These are phyloP conservation scores for Microctonus hyperodae DNA, from an alignment of 2,888 invertebrate genomes.

Conservation along the genomic window DNA sequence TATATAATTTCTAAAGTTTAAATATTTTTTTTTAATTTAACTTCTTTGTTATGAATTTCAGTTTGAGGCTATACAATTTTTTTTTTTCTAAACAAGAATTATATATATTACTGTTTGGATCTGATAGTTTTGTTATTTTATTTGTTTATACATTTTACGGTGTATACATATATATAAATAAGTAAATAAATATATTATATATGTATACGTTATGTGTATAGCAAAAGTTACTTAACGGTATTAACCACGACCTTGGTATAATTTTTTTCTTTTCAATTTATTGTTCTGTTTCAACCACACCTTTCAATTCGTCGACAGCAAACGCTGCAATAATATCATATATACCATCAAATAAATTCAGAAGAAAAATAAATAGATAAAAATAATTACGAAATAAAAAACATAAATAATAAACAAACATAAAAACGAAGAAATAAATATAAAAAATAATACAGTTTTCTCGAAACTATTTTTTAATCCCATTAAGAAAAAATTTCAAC, in stretches of 20 bases:
- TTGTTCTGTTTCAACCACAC: conserved; percentile 14
- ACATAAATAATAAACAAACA: too few relatives aligned
- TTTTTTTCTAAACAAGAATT: background rate
- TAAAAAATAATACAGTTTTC: too few relatives aligned
- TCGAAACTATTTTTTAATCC: too few relatives aligned
- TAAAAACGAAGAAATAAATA: too few relatives aligned
- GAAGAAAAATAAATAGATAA: background rate
- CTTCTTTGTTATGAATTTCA: background rate
- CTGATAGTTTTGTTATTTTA: background rate
- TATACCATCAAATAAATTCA: background rate
- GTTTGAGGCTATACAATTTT: background rate
- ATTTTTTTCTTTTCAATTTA: background rate
- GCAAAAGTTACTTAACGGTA: conserved; percentile 18
- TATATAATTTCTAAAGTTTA: background rate
- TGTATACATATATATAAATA: too few relatives aligned
- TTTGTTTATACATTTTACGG: too few relatives aligned
- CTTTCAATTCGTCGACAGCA: background rate
- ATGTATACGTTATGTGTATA: background rate
- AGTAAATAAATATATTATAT: background rate
- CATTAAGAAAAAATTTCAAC: background rate
- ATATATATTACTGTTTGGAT: background rate
- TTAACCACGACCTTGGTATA: conserved; percentile 18
- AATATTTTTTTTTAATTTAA: background rate
- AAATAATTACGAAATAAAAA: too few relatives aligned
- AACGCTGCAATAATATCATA: background rate